Conservation (phyloP, 2,888 invertebrate species). For the Sericinus montela region DNA sequence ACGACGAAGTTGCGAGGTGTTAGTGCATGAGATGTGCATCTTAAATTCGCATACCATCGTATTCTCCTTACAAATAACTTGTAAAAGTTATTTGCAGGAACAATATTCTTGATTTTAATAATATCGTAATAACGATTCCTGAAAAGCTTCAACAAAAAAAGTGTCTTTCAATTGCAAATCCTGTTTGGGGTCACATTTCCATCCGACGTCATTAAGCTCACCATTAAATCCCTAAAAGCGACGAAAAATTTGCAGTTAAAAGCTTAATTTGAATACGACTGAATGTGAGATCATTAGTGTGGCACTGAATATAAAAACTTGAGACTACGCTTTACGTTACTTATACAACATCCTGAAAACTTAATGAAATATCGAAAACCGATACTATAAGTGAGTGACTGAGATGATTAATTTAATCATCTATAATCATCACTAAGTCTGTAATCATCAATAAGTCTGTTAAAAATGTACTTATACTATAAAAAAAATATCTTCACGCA, state of each 20-base stretch:
- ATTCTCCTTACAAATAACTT: too few species aligned
- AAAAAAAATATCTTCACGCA: too few species aligned
- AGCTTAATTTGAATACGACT: slow-evolving; percentile 18
- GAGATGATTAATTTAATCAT: too few species aligned
- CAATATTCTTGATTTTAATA: too few species aligned
- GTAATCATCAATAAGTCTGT: too few species aligned
- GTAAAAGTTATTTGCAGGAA: too few species aligned
- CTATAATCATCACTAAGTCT: too few species aligned
- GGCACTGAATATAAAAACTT: slow-evolving; percentile 2
- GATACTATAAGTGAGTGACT: neutral
- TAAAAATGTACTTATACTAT: too few species aligned
- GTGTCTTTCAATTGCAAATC: slow-evolving; percentile 16
- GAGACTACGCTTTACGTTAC: slow-evolving; percentile 5
- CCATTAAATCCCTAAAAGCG: slow-evolving; percentile 8
- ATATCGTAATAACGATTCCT: neutral
- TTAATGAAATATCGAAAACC: slow-evolving; percentile 6
- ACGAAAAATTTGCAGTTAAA: slow-evolving; percentile 17
- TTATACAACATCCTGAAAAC: slow-evolving; percentile 9
- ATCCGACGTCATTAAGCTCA: slow-evolving; percentile 17
- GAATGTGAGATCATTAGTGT: slow-evolving; percentile 16
- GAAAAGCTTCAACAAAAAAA: neutral
- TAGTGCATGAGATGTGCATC: too few species aligned
- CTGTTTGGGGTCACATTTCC: slow-evolving; percentile 18
- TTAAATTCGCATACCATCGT: too few species aligned
- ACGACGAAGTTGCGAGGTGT: too few species aligned